A percentile compares a stretch with the other conserved stretches of the same genome.
Evolutionary conservation across 2,888 invertebrate genomes (phyloP).

Genomic region (Volucella zonaria): DNA sequence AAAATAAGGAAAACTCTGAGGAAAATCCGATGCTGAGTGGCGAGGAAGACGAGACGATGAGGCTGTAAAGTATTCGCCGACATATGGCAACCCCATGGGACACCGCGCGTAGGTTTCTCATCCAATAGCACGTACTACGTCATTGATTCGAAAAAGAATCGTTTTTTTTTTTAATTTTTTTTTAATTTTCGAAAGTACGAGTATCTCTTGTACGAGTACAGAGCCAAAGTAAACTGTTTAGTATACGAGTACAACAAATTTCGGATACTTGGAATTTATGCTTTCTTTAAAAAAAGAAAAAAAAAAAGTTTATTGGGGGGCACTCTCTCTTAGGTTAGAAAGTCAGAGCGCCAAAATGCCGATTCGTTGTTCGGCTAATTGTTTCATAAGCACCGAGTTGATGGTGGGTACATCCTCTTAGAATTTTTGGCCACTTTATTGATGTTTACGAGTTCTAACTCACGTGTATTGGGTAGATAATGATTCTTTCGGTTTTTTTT

Average conservation of each 20-base stretch:
- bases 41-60: constrained; percentile 15
- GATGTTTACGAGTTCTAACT: neutral
- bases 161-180: no score
- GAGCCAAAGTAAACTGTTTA: constrained; percentile 31
- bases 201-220: constrained; percentile 3
- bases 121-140: constrained; percentile 37
- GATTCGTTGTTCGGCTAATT: constrained; percentile 9
- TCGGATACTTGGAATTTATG: constrained; percentile 15
- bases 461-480: neutral
- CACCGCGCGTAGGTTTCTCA: constrained; percentile 12
- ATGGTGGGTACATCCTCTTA: constrained; percentile 26
- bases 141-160: constrained; percentile 32
- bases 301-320: neutral
- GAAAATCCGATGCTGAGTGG: constrained; percentile 36
- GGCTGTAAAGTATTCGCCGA: constrained; percentile 44
- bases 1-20: constrained; percentile 27
- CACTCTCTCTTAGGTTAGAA: neutral
- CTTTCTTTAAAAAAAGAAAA: constrained; percentile 4
- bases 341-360: constrained; percentile 10
- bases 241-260: constrained; percentile 5
- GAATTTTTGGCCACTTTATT: constrained; percentile 1
- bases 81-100: constrained; percentile 71
- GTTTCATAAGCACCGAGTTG: constrained; percentile 42
- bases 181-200: neutral
- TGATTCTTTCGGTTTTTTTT: neutral